Conservation (phyloP, 2,888 invertebrate genomes). For the Nephrotoma guestfalica region DNA sequence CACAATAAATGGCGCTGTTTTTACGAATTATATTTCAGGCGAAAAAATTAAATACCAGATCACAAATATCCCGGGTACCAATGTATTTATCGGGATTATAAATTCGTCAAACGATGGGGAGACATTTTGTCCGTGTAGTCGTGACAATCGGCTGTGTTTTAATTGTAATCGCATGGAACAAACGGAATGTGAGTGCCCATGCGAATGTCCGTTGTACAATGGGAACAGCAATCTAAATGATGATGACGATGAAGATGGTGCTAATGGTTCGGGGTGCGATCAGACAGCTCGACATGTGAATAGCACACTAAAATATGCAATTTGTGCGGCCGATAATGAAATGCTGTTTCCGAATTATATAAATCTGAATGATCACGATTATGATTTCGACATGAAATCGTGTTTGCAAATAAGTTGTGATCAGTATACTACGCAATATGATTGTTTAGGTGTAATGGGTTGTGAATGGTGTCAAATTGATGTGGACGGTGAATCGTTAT, state of each 20-base stretch:
- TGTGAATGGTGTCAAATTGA: slow-evolving; percentile 87
- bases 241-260: background rate
- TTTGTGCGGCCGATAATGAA: background rate
- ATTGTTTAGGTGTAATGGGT: slow-evolving; percentile 61
- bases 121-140: slow-evolving; percentile 86
- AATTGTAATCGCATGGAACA: slow-evolving; percentile 92
- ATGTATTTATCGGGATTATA: slow-evolving; percentile 74
- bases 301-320: background rate
- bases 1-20: slow-evolving; percentile 48
- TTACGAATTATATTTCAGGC: slow-evolving; percentile 64
- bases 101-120: slow-evolving; percentile 73
- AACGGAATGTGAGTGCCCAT: slow-evolving; percentile 88
- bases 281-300: background rate
- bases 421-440: slow-evolving; percentile 42
- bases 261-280: background rate
- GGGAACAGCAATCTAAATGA: background rate
- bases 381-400: slow-evolving; percentile 31
- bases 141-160: slow-evolving; percentile 75
- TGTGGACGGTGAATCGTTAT: slow-evolving; percentile 51
- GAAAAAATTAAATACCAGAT: slow-evolving; percentile 81
- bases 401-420: slow-evolving; percentile 59
- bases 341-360: background rate
- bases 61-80: slow-evolving; percentile 67
- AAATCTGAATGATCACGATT: slow-evolving; percentile 23
- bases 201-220: slow-evolving; percentile 56